Conservation (phyloP, 2,113 vertebrate genomes). For the Myrmecophaga tridactyla region DNA sequence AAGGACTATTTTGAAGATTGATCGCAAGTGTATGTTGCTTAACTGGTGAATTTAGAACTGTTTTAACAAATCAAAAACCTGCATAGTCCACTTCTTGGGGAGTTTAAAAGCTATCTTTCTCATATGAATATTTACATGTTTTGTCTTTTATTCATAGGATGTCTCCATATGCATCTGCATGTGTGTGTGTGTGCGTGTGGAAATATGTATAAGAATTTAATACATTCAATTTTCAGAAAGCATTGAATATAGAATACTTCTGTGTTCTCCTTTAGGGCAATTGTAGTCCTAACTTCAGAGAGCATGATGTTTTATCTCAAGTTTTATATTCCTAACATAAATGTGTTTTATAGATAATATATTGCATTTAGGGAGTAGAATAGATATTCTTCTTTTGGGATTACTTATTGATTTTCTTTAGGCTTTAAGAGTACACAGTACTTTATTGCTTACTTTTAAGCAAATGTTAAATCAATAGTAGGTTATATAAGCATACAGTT, state of each 20-base stretch:
- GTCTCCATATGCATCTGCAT: not conserved
- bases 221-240: not conserved
- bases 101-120: not conserved
- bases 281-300: no score
- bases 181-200: not conserved
- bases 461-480: conserved; percentile 41
- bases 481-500: not conserved
- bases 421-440: conserved; percentile 11
- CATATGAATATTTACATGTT: not conserved
- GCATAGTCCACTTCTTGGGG: not conserved
- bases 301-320: not conserved
- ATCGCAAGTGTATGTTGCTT: not conserved
- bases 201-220: not conserved
- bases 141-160: not conserved
- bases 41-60: conserved; percentile 17
- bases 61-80: not conserved
- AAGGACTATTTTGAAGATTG: not conserved
- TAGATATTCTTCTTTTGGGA: conserved; percentile 24
- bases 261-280: no score
- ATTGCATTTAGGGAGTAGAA: conserved; percentile 8
- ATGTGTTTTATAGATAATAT: conserved; percentile 45
- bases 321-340: conserved; percentile 38
- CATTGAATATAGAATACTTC: no score
- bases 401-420: conserved; percentile 52
- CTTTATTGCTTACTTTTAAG: conserved; percentile 53